A percentile compares a stretch with the other conserved stretches of the same genome.
These are phyloP conservation scores for Trichomalopsis sarcophagae DNA, from an alignment of 1,140 invertebrate genomes.

Conservation along the genomic window DNA sequence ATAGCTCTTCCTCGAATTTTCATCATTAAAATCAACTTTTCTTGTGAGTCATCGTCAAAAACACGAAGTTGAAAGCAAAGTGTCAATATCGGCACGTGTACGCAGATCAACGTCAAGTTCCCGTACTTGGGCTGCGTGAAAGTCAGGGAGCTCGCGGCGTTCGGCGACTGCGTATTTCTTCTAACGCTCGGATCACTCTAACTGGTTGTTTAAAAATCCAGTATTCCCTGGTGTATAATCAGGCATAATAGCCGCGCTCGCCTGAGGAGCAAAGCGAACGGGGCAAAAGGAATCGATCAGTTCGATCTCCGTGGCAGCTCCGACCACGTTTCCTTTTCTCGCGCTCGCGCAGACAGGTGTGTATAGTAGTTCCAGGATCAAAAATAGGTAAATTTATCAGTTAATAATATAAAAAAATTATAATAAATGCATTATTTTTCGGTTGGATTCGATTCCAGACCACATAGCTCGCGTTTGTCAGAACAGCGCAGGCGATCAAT, in stretches of 20 bases:
- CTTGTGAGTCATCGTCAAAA: too few relatives aligned
- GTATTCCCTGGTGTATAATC: slow-evolving; percentile 13
- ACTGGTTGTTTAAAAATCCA: slow-evolving; percentile 39
- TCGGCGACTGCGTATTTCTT: background rate
- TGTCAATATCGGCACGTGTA: background rate
- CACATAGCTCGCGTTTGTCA: too few relatives aligned
- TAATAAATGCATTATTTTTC: too few relatives aligned
- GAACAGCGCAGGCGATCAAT: too few relatives aligned
- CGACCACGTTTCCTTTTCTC: background rate
- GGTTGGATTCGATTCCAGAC: too few relatives aligned
- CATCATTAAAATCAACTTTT: too few relatives aligned
- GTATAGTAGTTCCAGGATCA: background rate
- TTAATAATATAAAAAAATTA: too few relatives aligned
- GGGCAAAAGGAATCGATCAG: slow-evolving; percentile 39
- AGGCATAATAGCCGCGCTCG: background rate
- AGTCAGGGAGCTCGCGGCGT: background rate
- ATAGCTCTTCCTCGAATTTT: too few relatives aligned
- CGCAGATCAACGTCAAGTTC: background rate
- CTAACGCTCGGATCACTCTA: background rate
- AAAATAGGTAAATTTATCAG: background rate
- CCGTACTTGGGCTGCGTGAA: background rate
- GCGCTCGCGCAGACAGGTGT: background rate
- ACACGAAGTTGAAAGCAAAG: background rate
- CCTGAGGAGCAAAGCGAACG: background rate
- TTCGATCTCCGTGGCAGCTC: background rate